These are phyloP conservation scores for Phalanger gymnotis DNA, from an alignment of 2,797 vertebrate genomes.

Conservation along the genomic window DNA sequence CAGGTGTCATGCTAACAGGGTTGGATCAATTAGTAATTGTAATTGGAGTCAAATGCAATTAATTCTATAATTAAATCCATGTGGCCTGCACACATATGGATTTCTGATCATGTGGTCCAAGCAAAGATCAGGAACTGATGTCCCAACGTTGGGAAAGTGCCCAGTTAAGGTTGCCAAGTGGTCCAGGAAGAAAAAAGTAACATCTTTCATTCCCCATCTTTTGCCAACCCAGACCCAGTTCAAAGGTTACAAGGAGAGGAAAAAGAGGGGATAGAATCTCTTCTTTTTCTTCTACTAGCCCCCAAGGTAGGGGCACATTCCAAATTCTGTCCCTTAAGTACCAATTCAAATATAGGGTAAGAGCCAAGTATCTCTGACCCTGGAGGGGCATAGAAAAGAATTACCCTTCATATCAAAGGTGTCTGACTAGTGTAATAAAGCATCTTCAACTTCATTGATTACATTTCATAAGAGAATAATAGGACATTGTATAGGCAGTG, in stretches of 20 bases:
- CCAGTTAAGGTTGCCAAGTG: background rate
- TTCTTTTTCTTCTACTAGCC: background rate
- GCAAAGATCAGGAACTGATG: background rate
- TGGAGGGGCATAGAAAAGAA: background rate
- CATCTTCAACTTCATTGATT: background rate
- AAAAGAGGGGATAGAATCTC: background rate
- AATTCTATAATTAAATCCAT: slow-evolving; percentile 64
- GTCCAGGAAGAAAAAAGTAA: background rate
- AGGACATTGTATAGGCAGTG: background rate
- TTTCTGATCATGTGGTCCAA: slow-evolving; percentile 1
- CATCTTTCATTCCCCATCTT: background rate
- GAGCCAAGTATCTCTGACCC: background rate
- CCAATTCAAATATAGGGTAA: background rate
- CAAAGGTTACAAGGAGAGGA: background rate
- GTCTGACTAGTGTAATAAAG: background rate
- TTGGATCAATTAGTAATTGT: slow-evolving; percentile 69
- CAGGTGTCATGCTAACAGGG: slow-evolving; percentile 63
- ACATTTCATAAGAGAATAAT: background rate
- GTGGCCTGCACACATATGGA: background rate
- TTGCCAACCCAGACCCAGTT: background rate
- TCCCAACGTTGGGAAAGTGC: background rate
- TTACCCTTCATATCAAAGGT: background rate
- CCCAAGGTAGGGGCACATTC: background rate
- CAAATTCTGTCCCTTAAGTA: background rate
- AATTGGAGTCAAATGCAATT: slow-evolving; percentile 62